Conservation (phyloP, 2,888 invertebrate genomes). For the Pheosia gnoma region DNA sequence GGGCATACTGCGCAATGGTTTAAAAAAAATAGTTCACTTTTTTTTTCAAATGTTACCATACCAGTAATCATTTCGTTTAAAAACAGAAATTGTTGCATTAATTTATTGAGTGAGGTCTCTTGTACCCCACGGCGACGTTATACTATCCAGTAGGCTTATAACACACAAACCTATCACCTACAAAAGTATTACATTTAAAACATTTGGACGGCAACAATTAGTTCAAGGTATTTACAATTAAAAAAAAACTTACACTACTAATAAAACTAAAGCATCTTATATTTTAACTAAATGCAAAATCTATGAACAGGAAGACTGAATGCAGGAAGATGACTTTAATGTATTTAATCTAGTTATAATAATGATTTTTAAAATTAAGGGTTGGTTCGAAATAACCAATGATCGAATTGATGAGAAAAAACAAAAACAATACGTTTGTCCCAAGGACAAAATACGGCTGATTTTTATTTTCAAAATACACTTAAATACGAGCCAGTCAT, state of each 20-base stretch:
- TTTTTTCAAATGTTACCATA: too few relatives aligned
- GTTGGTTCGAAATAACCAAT: conserved; percentile 17
- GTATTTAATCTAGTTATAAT: conserved; percentile 44
- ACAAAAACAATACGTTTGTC: not conserved
- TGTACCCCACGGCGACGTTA: not conserved
- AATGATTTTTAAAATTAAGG: conserved; percentile 38
- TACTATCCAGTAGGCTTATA: conserved; percentile 5
- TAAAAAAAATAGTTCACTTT: too few relatives aligned
- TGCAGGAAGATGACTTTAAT: conserved; percentile 62
- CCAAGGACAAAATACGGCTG: not conserved
- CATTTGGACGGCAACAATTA: conserved; percentile 72
- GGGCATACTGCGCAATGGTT: too few relatives aligned
- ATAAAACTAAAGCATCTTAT: conserved; percentile 63
- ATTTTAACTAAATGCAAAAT: conserved; percentile 78
- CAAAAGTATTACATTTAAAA: conserved; percentile 42
- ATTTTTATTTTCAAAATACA: not conserved
- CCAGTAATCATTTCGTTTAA: too few relatives aligned
- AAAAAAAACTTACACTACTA: conserved; percentile 46
- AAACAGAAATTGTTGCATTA: too few relatives aligned
- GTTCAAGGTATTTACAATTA: conserved; percentile 58
- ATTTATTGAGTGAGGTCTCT: not conserved
- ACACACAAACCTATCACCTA: conserved; percentile 34
- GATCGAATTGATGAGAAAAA: conserved; percentile 10
- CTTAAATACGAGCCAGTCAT: conserved; percentile 20
- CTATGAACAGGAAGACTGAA: conserved; percentile 77